A percentile compares a stretch with the other conserved stretches of the same genome.
Conservation (phyloP, 1,140 invertebrate species). For the Tetranychus urticae region DNA sequence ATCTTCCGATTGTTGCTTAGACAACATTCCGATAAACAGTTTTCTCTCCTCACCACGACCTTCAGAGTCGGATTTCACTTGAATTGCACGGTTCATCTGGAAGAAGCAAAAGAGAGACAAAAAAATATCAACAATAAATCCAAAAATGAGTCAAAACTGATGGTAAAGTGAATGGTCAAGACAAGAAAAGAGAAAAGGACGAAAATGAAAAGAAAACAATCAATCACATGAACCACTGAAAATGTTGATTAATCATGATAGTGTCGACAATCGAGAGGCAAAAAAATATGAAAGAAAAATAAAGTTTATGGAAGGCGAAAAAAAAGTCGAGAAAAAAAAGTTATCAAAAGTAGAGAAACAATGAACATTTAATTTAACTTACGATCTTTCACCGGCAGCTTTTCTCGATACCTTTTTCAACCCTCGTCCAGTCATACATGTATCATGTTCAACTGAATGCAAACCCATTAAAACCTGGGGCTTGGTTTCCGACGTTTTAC, state of each 20-base stretch:
- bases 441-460: slow-evolving; percentile 12
- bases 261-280: background rate
- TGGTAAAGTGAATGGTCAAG: background rate
- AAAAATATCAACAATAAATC: background rate
- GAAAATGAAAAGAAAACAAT: no score
- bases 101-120: background rate
- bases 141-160: background rate
- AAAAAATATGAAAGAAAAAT: no score
- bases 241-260: background rate
- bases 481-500: slow-evolving; percentile 63
- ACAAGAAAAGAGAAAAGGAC: background rate
- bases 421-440: slow-evolving; percentile 43
- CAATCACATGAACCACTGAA: background rate
- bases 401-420: slow-evolving; percentile 71
- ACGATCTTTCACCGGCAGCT: slow-evolving; percentile 72
- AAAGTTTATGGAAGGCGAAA: background rate
- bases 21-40: slow-evolving; percentile 99
- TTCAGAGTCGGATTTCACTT: slow-evolving; percentile 97
- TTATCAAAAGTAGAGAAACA: background rate
- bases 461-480: slow-evolving; percentile 56
- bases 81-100: slow-evolving; percentile 98
- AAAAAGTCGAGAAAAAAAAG: background rate
- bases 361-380: slow-evolving; percentile 30
- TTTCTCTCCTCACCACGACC: slow-evolving; percentile 91
- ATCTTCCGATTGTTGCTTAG: slow-evolving; percentile 96